A percentile compares a stretch with the other conserved stretches of the same genome.
phyloP scores from a whole-genome alignment of 2,888 invertebrate genomes.

The Drosophila suboccidentalis region DNA sequence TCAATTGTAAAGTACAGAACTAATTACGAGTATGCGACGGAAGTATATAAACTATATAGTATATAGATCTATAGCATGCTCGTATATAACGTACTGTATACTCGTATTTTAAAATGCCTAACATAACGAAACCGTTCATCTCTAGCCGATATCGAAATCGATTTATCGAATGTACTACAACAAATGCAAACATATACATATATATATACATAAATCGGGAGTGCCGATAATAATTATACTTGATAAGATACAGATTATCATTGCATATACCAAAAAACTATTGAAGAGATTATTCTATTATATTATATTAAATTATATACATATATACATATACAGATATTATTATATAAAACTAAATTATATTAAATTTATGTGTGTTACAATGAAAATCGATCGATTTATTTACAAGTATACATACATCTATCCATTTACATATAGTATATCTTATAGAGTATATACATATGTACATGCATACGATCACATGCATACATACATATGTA shows the following conservation, averaged over 20 bases:
- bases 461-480: conserved; percentile 17
- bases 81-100: not conserved
- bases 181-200: conserved; percentile 31
- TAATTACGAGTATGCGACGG: not conserved
- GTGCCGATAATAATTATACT: conserved; percentile 17
- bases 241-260: conserved; percentile 31
- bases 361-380: conserved; percentile 55
- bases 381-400: conserved; percentile 41
- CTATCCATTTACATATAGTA: conserved; percentile 36
- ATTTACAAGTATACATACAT: conserved; percentile 52
- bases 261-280: conserved; percentile 29
- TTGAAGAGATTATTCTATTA: conserved; percentile 26
- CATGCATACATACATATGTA: conserved; percentile 10
- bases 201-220: conserved; percentile 9
- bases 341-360: conserved; percentile 7
- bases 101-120: conserved; percentile 39
- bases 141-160: conserved; percentile 30
- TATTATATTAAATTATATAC: conserved; percentile 22
- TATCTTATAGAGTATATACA: conserved; percentile 35
- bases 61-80: conserved; percentile 3
- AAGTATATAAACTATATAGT: not conserved
- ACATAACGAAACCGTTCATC: conserved; percentile 69
- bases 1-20: conserved; percentile 6
- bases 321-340: conserved; percentile 7
- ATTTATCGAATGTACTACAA: conserved; percentile 19